Evolutionary conservation across 2,113 vertebrate species (phyloP).

Genomic region (Actinemys pallida): DNA sequence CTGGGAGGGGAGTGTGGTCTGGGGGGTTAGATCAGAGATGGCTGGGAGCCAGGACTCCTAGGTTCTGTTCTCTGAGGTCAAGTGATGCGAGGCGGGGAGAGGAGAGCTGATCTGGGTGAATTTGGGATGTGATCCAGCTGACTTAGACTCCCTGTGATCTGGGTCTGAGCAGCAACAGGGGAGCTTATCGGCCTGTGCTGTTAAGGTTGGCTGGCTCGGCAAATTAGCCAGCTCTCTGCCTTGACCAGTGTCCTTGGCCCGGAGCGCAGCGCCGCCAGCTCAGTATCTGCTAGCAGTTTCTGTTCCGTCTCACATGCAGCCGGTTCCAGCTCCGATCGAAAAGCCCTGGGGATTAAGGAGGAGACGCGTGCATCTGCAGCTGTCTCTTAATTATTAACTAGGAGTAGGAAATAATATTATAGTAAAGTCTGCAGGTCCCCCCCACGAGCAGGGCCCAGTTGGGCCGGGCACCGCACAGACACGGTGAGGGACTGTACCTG

Average conservation of each 20-base stretch:
- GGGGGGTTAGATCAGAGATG: not conserved
- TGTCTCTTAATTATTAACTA: not conserved
- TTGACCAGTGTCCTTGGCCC: not conserved
- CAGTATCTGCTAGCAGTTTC: not conserved
- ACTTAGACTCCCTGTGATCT: not conserved
- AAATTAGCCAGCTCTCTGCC: not conserved
- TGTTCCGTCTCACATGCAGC: not conserved
- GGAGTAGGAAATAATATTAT: not conserved
- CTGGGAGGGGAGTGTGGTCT: not conserved
- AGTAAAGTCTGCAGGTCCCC: not conserved
- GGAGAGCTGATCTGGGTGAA: not conserved
- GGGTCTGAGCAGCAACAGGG: not conserved
- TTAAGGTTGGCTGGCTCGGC: not conserved
- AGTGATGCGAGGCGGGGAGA: not conserved
- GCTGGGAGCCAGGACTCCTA: not conserved
- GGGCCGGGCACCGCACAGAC: too few relatives aligned
- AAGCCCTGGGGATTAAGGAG: not conserved
- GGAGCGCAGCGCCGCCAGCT: not conserved
- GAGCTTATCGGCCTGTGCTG: not conserved
- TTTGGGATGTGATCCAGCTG: not conserved
- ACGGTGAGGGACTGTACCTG: not conserved
- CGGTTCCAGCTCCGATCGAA: not conserved
- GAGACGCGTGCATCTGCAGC: not conserved
- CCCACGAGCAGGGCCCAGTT: not conserved
- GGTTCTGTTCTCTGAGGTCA: not conserved